Base-by-base conservation (phyloP, 1,140 invertebrate species). In the Holcopasites calliopsidis region DNA sequence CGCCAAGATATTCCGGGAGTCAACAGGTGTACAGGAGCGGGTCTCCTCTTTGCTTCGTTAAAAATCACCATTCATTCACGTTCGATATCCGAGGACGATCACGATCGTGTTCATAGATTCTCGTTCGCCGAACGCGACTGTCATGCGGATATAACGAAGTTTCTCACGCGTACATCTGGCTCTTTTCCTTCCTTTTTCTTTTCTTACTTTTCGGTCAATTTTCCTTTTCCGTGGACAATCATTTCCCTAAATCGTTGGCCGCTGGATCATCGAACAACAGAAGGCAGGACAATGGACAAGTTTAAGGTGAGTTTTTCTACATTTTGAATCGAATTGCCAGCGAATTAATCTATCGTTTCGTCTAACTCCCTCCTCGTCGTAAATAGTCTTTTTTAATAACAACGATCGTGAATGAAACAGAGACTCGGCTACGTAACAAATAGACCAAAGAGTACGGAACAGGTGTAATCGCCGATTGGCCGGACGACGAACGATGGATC, bases 1-100 rank as follows among this genome's bases (percentile, higher is more conserved):
- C 80, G 85, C 87, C 69, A 91, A 88, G 89, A 88, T 90, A 89
- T 90, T 87, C 90, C 88, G 87, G 88, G 88, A 89, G 90, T 90
- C 84, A 91, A 91, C 90, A 92, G 89, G 91, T 92, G 90, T 81
- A 64, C 79, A 84, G 83, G 62, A 80, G 76, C 64, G 64, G 82
- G 68, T 40, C 61, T 77, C 60, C 66, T 28, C 26, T 64, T 33
- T 35, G 31, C 16, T 47, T 58, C 4, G 2, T 40, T 11, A 23
- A 40, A 65, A 49, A 31, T 44, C 11, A 0, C 16, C 5, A 64
- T 28, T 13, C 33, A 18, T 35, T 23, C 35, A 28, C 42, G 18
- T 62, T 38, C 26, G 35, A 26, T 26, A 38, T 38, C n/a, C 8
- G n/a, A n/a, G n/a, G n/a, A n/a, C 35, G 28, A 64, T 31, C 11